A percentile compares a stretch with the other conserved stretches of the same genome.
These are phyloP conservation scores for Chlorops oryzae DNA, from an alignment of 1,140 invertebrate genomes.

Conservation along the genomic window DNA sequence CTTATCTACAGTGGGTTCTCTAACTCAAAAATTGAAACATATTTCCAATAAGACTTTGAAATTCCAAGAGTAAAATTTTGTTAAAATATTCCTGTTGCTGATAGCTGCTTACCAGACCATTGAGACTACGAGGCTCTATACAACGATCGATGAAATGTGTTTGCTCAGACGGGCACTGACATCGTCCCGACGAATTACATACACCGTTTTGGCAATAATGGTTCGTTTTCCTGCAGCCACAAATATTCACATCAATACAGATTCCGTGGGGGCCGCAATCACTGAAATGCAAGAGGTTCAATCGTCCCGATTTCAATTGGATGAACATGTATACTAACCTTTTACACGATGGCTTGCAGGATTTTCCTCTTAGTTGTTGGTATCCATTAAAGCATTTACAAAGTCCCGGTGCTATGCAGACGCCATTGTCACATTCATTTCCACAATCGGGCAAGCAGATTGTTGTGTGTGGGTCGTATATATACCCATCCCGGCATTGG, in stretches of 20 bases:
- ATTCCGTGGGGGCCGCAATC: constrained; percentile 32
- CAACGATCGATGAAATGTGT: constrained; percentile 33
- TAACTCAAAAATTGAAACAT: constrained; percentile 24
- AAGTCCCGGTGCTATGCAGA: constrained; percentile 49
- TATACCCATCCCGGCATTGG: constrained; percentile 55
- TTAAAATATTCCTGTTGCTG: constrained; percentile 17
- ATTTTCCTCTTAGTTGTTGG: constrained; percentile 22
- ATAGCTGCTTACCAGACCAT: constrained; percentile 12
- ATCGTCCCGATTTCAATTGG: neutral
- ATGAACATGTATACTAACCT: constrained; percentile 23
- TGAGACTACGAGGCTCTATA: constrained; percentile 10
- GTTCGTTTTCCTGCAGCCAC: constrained; percentile 23
- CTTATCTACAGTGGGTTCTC: no score
- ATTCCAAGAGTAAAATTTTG: constrained; percentile 28
- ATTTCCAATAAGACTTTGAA: constrained; percentile 30
- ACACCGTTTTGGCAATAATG: constrained; percentile 23
- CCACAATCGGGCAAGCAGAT: constrained; percentile 37
- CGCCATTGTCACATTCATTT: constrained; percentile 47
- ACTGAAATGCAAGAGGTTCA: constrained; percentile 11
- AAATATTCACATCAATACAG: constrained; percentile 32
- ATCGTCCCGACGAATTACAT: constrained; percentile 26
- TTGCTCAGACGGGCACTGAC: constrained; percentile 22
- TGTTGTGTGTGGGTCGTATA: constrained; percentile 44
- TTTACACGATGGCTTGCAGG: constrained; percentile 33
- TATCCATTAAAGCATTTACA: constrained; percentile 60